phyloP scores from a whole-genome alignment of 1,140 invertebrate species.

The Cotesia glomerata region DNA sequence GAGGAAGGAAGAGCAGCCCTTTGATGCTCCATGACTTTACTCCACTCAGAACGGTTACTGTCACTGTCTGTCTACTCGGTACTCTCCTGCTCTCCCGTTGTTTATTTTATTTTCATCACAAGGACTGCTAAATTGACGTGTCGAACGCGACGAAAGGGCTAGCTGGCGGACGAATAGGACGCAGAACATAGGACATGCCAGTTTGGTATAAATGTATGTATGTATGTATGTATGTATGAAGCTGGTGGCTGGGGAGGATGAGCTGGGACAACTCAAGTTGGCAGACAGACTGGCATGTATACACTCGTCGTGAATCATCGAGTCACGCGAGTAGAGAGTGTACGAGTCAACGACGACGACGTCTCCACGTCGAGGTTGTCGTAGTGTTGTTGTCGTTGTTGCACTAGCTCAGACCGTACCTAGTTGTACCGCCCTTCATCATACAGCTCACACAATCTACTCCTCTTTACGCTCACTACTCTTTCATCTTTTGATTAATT shows the following conservation, averaged over 20 bases:
- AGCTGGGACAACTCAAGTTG: not conserved
- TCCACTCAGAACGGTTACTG: too few species aligned
- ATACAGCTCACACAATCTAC: constrained; percentile 14
- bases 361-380: constrained; percentile 14
- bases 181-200: not conserved
- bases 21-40: too few species aligned
- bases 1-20: too few species aligned
- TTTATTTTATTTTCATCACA: constrained; percentile 6
- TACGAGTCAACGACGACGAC: constrained; percentile 27
- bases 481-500: too few species aligned
- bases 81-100: not conserved
- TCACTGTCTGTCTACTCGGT: too few species aligned
- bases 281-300: constrained; percentile 3
- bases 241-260: not conserved
- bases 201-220: not conserved
- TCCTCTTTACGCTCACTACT: not conserved
- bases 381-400: constrained; percentile 15
- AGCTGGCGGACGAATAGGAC: not conserved
- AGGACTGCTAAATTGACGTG: constrained; percentile 3
- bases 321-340: constrained; percentile 31
- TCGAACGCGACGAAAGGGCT: not conserved
- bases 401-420: constrained; percentile 22
- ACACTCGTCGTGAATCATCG: constrained; percentile 32
- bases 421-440: constrained; percentile 27
- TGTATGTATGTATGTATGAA: not conserved